A percentile compares a stretch with the other conserved stretches of the same genome.
phyloP scores from a whole-genome alignment of 2,113 vertebrate genomes.

The Mastomys natalensis region DNA sequence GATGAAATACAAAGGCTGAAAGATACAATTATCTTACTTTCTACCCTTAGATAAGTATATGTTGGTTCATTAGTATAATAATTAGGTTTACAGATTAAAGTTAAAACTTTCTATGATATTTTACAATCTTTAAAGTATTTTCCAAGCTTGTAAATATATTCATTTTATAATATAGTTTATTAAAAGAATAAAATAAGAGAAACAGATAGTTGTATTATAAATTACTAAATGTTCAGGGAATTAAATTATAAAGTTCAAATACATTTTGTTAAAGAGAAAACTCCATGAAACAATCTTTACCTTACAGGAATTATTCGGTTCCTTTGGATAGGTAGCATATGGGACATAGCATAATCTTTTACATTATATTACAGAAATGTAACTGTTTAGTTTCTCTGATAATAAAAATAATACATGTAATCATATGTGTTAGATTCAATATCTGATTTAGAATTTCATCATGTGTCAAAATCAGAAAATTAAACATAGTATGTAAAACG shows the following conservation, averaged over 20 bases:
- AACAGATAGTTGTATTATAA: not conserved
- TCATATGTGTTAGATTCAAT: conserved; percentile 17
- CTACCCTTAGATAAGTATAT: conserved; percentile 45
- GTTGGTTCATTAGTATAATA: conserved; percentile 68
- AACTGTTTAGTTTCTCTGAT: not conserved
- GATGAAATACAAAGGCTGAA: conserved; percentile 70
- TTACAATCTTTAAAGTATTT: conserved; percentile 59
- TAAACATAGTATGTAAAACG: not conserved
- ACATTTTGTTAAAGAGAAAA: conserved; percentile 44
- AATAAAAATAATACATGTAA: conserved; percentile 11
- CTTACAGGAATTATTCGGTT: conserved; percentile 4
- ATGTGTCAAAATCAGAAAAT: not conserved
- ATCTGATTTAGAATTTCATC: conserved; percentile 24
- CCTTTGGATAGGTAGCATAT: not conserved
- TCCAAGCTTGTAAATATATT: not conserved
- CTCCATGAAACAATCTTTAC: not conserved
- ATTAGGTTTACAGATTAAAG: conserved; percentile 71
- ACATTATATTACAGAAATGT: not conserved
- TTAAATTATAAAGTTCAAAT: conserved; percentile 31
- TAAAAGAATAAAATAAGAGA: conserved; percentile 34
- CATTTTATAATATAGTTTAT: conserved; percentile 59
- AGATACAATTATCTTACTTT: conserved; percentile 71
- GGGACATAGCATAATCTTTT: not conserved
- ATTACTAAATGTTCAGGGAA: not conserved
- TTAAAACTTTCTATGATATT: conserved; percentile 66